These are phyloP conservation scores for Acanthornis magna DNA, from an alignment of 2,797 vertebrate genomes.

Conservation along the genomic window DNA sequence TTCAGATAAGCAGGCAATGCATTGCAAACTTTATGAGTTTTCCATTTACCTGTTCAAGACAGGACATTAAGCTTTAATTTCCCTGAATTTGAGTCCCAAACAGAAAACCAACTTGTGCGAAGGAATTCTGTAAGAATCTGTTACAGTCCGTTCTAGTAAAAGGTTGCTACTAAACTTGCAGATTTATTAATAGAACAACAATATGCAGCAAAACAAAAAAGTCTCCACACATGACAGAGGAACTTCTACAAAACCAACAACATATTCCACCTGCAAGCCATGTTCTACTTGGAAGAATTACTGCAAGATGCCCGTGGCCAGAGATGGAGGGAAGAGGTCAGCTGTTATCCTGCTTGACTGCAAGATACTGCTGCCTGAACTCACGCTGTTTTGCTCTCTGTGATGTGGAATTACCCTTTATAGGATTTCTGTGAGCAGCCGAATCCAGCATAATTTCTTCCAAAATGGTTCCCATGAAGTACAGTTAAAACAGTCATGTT, in stretches of 20 bases:
- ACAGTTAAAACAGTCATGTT: not conserved
- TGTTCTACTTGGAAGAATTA: not conserved
- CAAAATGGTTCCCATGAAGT: not conserved
- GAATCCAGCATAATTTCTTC: not conserved
- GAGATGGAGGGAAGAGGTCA: not conserved
- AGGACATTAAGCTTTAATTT: not conserved
- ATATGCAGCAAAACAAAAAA: not conserved
- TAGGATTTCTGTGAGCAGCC: not conserved
- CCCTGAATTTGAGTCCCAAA: not conserved
- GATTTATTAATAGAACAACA: not conserved
- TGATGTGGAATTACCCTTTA: not conserved
- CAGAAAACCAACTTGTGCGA: not conserved
- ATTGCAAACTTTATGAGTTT: not conserved
- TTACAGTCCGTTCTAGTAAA: not conserved
- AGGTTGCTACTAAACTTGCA: not conserved
- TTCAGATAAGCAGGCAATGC: not conserved
- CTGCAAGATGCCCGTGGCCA: not conserved
- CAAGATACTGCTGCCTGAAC: not conserved
- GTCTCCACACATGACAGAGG: not conserved
- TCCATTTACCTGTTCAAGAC: not conserved
- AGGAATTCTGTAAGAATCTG: not conserved
- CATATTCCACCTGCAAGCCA: not conserved
- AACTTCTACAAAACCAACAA: not conserved
- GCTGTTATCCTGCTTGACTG: not conserved
- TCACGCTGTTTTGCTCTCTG: accelerated